Evolutionary conservation across 1,140 invertebrate genomes (phyloP), one percentile per base, ranked within the genome.

Genomic region (Zaprionus capensis): DNA sequence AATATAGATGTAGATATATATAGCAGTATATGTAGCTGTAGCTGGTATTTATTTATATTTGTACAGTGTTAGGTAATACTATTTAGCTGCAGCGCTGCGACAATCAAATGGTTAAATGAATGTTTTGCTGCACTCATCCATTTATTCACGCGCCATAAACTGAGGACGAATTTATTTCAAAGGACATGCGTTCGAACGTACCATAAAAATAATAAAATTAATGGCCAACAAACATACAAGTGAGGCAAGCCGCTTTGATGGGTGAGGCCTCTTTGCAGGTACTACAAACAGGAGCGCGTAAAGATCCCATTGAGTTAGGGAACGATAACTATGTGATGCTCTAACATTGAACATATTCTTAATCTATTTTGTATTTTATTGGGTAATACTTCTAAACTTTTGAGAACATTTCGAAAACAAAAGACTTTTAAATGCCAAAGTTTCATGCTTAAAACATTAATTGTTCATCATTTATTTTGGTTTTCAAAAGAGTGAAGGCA

Each of bases 111-210:
- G 61, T 80, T 72, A 90, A 90, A 90, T 81, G 76, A 90, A 91
- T 90, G 85, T 85, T 85, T 77, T 91, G 82, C 85, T 90, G 85
- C 85, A 90, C 73, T 82, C 81, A 90, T 85, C 76, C 76, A 90
- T 90, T 90, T 80, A 82, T 90, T 90, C 76, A 90, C 86, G 85
- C 85, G 88, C 85, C 82, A 90, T 90, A 90, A 90, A 90, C 82
- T 90, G 71, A 79, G 71, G 71, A 90, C 65, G 79, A 85, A 91
- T 90, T 90, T 88, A 88, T 88, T 79, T 76, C 78, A 79, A 79
- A 67, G 78, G 65, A 83, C 80, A 83, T 77, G 57, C 82, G 73
- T 76, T 80, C 67, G 79, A 73, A 85, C 76, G 64, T 64, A 86
- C 73, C 82, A 80, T 81, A 90, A 90, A 90, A 90, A 90, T 90